phyloP scores from a whole-genome alignment of 1,140 invertebrate genomes.

The Matsumurasca onukii region DNA sequence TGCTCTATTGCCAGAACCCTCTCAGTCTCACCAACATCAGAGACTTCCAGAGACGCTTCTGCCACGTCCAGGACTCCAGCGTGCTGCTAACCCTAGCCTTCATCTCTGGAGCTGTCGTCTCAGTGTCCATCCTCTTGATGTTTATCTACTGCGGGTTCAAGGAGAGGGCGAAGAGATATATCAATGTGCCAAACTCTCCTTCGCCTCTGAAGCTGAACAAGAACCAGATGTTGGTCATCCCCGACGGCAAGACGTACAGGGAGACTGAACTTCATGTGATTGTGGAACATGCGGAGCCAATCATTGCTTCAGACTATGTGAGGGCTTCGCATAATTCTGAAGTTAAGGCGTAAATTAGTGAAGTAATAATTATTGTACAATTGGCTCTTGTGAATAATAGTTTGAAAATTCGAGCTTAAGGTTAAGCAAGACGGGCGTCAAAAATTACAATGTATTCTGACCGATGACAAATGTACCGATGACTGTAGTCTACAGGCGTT shows the following conservation, averaged over 20 bases:
- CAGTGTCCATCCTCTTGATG: slow-evolving; percentile 40
- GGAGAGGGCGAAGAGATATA: slow-evolving; percentile 48
- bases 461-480: too few relatives aligned
- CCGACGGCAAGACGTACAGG: slow-evolving; percentile 75
- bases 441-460: too few relatives aligned
- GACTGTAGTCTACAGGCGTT: too few relatives aligned
- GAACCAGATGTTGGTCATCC: slow-evolving; percentile 60
- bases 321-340: slow-evolving; percentile 17
- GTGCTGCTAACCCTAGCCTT: slow-evolving; percentile 44
- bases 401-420: too few relatives aligned
- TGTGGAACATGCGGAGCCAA: slow-evolving; percentile 74
- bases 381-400: too few relatives aligned
- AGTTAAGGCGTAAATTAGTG: slow-evolving; percentile 6
- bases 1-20: slow-evolving; percentile 35
- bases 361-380: too few relatives aligned
- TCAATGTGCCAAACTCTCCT: slow-evolving; percentile 47
- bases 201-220: slow-evolving; percentile 34
- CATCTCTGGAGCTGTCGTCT: slow-evolving; percentile 44
- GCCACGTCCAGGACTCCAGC: slow-evolving; percentile 42
- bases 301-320: slow-evolving; percentile 43
- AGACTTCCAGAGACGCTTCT: slow-evolving; percentile 29
- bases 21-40: slow-evolving; percentile 35
- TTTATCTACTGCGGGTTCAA: slow-evolving; percentile 41
- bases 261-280: slow-evolving; percentile 83
- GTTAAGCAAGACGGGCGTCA: too few relatives aligned